Evolutionary conservation across 2,888 invertebrate genomes (phyloP), one percentile per base, ranked within the genome.

Genomic region (Chloromyia formosa): DNA sequence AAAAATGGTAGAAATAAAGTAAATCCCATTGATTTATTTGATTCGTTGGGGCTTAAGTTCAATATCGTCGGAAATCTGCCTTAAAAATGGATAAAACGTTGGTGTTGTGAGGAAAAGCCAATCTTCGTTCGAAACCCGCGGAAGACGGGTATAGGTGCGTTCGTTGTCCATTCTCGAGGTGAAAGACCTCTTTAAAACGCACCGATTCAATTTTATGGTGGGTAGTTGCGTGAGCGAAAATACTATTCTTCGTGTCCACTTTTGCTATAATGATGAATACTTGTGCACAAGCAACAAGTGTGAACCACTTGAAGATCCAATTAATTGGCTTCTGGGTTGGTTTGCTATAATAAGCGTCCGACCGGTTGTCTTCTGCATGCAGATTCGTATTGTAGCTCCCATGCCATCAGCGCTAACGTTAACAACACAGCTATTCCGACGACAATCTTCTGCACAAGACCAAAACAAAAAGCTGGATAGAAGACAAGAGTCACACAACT

Each of bases 381-480:
- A 12, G 35, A 12, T 40, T 35, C 7, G 27, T 14, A 27, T 66
- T 14, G 20, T 45, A 35, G 18, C 40, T 7, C 23, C 23, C 42
- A 64, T 42, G 27, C 40, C 22, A 22, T 45, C 42, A 10, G 66
- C 16, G 5, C 12, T 45, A 5, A 45, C 22, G 27, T 35, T 35
- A 2, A 35, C 27, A 35, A 7, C 27, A 35, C 27, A 35, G 27
- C 27, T 35, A 18, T 42, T 64, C 35, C 5, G 12, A 62, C 27
- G 10, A 66, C 66, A 66, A 66, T 66, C n/a, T n/a, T n/a, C 66
- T 66, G 66, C 66, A 66, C 45, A 66, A 49, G 42, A 35, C 27
- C 27, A n/a, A 45, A 45, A 66, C 45, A 27, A 45, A 66, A 66
- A 20, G 45, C 45, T 49, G n/a, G 45, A 22, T 35, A 35, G 7